phyloP scores from a whole-genome alignment of 2,797 vertebrate genomes.

The Carcharodon carcharias region DNA sequence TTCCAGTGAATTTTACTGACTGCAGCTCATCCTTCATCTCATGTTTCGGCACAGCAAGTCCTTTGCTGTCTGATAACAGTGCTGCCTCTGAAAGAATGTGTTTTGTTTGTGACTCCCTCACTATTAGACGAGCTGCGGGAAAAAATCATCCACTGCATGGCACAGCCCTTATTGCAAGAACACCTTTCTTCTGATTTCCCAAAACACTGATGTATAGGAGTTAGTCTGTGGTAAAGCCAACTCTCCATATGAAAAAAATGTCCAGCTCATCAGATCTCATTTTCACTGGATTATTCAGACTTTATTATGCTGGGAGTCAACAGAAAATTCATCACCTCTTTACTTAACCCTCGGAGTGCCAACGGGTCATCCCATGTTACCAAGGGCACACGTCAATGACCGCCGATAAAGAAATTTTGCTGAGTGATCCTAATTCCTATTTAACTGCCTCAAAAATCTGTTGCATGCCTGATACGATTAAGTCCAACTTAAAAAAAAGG shows the following conservation, averaged over 20 bases:
- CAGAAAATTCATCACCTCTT: background rate
- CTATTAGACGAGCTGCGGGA: background rate
- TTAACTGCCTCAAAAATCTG: background rate
- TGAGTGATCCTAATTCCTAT: background rate
- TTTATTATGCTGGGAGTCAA: background rate
- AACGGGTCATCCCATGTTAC: background rate
- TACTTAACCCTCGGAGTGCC: background rate
- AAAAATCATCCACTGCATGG: background rate
- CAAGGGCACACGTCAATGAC: background rate
- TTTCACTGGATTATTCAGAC: background rate
- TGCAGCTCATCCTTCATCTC: background rate
- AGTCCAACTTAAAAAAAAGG: background rate
- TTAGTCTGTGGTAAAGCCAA: background rate
- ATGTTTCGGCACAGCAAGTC: background rate
- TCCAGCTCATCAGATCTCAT: background rate
- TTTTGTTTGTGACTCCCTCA: background rate
- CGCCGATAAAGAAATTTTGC: background rate
- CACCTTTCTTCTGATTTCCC: background rate
- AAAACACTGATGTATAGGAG: background rate
- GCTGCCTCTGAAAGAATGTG: background rate
- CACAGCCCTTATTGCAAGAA: background rate
- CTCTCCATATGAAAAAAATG: background rate
- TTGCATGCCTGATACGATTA: background rate
- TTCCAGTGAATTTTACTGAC: background rate
- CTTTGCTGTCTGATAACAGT: background rate